These are phyloP conservation scores for Orgyia antiqua DNA, from an alignment of 2,888 invertebrate genomes.

Conservation along the genomic window DNA sequence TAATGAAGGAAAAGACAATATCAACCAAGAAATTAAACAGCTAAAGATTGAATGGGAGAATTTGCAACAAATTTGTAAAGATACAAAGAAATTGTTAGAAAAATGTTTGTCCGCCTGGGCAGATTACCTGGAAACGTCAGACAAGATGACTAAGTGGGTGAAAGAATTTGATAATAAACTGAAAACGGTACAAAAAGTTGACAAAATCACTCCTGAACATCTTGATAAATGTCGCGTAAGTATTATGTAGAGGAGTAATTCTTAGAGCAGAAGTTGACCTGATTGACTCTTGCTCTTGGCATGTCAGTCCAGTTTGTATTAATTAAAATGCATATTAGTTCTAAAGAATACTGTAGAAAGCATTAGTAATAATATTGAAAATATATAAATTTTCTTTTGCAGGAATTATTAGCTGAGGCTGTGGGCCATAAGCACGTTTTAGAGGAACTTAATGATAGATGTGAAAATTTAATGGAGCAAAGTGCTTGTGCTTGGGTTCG, in stretches of 20 bases:
- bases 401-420: constrained; percentile 86
- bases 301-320: no score
- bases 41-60: constrained; percentile 90
- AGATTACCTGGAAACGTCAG: constrained; percentile 85
- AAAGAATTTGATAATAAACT: constrained; percentile 83
- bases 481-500: constrained; percentile 91
- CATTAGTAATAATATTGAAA: not conserved
- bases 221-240: constrained; percentile 85
- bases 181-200: constrained; percentile 81
- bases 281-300: no score
- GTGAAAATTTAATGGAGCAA: constrained; percentile 91
- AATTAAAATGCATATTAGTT: no score
- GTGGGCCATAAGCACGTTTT: constrained; percentile 85
- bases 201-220: constrained; percentile 88
- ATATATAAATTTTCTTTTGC: constrained; percentile 19
- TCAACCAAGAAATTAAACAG: constrained; percentile 89
- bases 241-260: no score
- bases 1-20: constrained; percentile 88
- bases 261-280: no score
- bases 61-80: constrained; percentile 85
- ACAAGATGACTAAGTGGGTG: constrained; percentile 86
- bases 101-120: constrained; percentile 90
- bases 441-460: constrained; percentile 91
- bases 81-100: constrained; percentile 85
- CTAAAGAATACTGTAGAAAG: no score